Evolutionary conservation across 2,113 vertebrate species (phyloP).

Genomic region (Carassius gibelio): DNA sequence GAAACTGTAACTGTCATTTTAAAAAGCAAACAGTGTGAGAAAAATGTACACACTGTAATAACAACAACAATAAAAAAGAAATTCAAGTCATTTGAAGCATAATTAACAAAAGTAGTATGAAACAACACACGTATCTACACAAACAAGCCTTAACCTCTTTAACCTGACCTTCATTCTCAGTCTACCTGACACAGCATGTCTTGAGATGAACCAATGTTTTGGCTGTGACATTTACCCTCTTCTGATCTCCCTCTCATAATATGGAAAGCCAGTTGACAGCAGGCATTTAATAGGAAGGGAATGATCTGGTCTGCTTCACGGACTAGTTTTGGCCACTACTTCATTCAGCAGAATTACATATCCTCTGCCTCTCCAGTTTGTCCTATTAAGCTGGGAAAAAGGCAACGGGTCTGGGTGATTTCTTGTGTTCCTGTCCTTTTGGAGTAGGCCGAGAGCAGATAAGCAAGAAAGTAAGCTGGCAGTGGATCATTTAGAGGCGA

Average conservation of each 20-base stretch:
- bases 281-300: conserved; percentile 48
- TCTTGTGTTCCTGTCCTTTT: conserved; percentile 31
- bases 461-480: not conserved
- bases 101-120: too few relatives aligned
- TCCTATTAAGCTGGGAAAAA: conserved; percentile 8
- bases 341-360: not conserved
- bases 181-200: not conserved
- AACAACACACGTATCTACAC: too few relatives aligned
- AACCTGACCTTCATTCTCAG: not conserved
- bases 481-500: not conserved
- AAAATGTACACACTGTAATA: not conserved
- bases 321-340: not conserved
- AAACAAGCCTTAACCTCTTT: not conserved
- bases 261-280: conserved; percentile 43
- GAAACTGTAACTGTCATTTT: not conserved
- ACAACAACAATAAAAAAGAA: not conserved
- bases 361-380: conserved; percentile 3
- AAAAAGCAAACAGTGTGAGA: not conserved
- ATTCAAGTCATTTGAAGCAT: not conserved
- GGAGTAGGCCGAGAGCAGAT: not conserved
- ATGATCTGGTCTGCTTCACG: conserved; percentile 11
- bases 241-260: not conserved
- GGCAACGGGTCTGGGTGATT: not conserved
- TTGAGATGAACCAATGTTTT: conserved; percentile 46
- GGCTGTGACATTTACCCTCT: conserved; percentile 21